A percentile compares a stretch with the other conserved stretches of the same genome.
phyloP scores from a whole-genome alignment of 2,113 vertebrate species.

The Nibea albiflora region DNA sequence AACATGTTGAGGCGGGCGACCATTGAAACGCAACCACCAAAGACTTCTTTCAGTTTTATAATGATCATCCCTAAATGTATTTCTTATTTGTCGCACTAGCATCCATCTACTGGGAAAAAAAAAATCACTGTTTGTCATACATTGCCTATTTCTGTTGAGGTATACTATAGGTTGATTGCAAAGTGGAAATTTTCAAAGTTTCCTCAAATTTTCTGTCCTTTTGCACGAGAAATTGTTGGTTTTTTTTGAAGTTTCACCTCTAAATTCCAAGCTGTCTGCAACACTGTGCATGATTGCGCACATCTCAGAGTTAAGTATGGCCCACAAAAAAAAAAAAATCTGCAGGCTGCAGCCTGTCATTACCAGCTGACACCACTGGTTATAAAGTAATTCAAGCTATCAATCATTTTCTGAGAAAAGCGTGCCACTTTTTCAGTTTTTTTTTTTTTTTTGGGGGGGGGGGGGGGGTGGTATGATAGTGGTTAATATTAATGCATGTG shows the following conservation, averaged over 20 bases:
- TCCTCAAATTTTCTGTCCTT: not conserved
- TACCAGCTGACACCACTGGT: not conserved
- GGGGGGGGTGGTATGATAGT: not conserved
- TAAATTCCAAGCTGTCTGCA: not conserved
- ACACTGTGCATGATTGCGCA: not conserved
- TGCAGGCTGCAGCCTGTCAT: not conserved
- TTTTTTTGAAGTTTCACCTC: no score
- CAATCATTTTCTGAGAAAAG: not conserved
- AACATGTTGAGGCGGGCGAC: no score
- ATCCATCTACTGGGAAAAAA: not conserved
- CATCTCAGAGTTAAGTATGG: not conserved
- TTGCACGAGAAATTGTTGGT: not conserved
- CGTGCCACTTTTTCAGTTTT: not conserved
- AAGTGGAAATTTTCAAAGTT: not conserved
- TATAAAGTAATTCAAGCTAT: constrained; percentile 5
- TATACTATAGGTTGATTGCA: not conserved
- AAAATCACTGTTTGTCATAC: not conserved
- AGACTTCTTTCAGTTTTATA: not conserved
- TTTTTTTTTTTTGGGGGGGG: not conserved
- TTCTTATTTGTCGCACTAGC: not conserved
- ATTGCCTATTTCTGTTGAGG: not conserved
- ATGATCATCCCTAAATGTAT: not conserved
- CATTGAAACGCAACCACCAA: not conserved
- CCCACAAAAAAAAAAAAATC: not conserved
- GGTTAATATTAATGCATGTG: not conserved